phyloP scores from a whole-genome alignment of 2,888 invertebrate genomes.

The Osedax fenrisi region DNA sequence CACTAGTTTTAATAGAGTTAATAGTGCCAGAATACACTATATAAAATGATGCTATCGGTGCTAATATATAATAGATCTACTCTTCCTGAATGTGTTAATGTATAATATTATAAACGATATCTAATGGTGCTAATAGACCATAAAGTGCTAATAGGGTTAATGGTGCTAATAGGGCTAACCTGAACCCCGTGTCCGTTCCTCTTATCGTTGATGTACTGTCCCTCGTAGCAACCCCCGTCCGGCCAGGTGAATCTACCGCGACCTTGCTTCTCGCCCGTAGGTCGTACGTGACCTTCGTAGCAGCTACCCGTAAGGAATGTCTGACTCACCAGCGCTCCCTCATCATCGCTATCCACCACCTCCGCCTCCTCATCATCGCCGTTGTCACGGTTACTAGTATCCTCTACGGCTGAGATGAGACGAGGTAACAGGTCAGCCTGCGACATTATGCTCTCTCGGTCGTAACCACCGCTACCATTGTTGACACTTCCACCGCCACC shows the following conservation, averaged over 20 bases:
- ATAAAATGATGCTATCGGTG: too few relatives aligned
- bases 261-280: constrained; percentile 35
- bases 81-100: background rate
- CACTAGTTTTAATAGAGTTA: too few relatives aligned
- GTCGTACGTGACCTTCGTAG: background rate
- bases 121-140: background rate
- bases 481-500: too few relatives aligned
- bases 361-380: too few relatives aligned
- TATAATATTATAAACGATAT: background rate
- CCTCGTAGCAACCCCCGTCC: constrained; percentile 47
- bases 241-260: constrained; percentile 48
- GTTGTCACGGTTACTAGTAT: too few relatives aligned
- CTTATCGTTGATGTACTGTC: constrained; percentile 44
- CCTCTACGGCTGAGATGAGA: too few relatives aligned
- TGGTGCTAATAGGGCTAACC: background rate
- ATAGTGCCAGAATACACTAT: too few relatives aligned
- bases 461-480: too few relatives aligned
- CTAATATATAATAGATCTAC: background rate
- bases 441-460: too few relatives aligned
- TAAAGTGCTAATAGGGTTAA: background rate
- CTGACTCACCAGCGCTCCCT: too few relatives aligned
- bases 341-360: too few relatives aligned
- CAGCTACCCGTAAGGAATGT: background rate
- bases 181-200: constrained; percentile 46
- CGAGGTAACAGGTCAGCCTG: too few relatives aligned